A percentile compares a stretch with the other conserved stretches of the same genome.
Evolutionary conservation across 1,140 invertebrate genomes (phyloP).

Genomic region (Maniola jurtina): DNA sequence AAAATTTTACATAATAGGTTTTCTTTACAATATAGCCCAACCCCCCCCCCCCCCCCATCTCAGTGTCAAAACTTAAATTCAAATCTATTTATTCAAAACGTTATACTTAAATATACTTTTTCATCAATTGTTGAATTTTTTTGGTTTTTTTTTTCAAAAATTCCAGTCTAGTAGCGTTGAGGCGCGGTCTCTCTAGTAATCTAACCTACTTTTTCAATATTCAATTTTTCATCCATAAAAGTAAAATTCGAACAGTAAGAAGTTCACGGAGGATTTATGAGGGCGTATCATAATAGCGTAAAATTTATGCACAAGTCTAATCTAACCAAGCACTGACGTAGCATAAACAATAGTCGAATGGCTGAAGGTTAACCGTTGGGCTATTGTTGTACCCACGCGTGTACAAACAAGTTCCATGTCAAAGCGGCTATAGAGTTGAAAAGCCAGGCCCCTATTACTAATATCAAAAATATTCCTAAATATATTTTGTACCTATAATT

Average conservation of each 20-base stretch:
- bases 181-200: too few species aligned
- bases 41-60: too few species aligned
- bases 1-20: too few species aligned
- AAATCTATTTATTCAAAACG: too few species aligned
- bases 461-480: neutral
- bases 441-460: neutral
- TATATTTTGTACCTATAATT: neutral
- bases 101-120: too few species aligned
- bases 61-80: too few species aligned
- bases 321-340: neutral
- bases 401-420: neutral
- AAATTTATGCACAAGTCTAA: slow-evolving; percentile 1
- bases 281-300: neutral
- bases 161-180: too few species aligned
- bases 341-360: neutral
- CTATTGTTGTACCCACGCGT: slow-evolving; percentile 1
- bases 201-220: too few species aligned
- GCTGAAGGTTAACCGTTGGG: slow-evolving; percentile 1
- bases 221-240: too few species aligned
- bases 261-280: neutral
- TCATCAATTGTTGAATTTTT: too few species aligned
- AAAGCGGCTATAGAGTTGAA: neutral
- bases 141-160: too few species aligned
- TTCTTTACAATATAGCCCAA: too few species aligned
- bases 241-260: neutral